Evolutionary conservation across 2,888 invertebrate species (phyloP).

Genomic region (Phorcus lineatus): DNA sequence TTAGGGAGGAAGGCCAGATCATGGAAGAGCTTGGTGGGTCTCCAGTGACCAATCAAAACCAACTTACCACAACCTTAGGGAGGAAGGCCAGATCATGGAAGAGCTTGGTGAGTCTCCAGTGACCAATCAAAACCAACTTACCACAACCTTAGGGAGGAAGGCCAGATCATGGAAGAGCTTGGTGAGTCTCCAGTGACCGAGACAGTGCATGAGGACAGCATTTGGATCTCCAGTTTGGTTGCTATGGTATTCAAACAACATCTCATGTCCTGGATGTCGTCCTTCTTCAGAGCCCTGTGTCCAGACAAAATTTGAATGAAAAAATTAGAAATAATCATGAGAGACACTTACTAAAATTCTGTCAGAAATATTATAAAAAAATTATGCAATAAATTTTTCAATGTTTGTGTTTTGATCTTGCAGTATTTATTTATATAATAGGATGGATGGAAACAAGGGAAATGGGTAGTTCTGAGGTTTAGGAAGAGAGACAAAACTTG

Average conservation of each 20-base stretch:
- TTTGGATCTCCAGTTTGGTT: slow-evolving; percentile 69
- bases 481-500: too few species aligned
- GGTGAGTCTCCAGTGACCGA: slow-evolving; percentile 72
- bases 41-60: slow-evolving; percentile 65
- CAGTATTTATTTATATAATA: too few species aligned
- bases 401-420: too few species aligned
- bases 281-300: slow-evolving; percentile 37
- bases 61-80: slow-evolving; percentile 65
- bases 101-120: slow-evolving; percentile 68
- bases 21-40: slow-evolving; percentile 68
- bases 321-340: too few species aligned
- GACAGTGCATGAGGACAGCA: slow-evolving; percentile 69
- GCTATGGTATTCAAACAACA: slow-evolving; percentile 72
- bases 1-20: slow-evolving; percentile 67
- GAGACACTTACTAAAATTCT: too few species aligned
- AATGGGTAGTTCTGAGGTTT: too few species aligned
- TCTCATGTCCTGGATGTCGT: slow-evolving; percentile 61
- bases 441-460: too few species aligned
- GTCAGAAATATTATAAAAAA: too few species aligned
- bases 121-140: slow-evolving; percentile 58
- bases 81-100: slow-evolving; percentile 70
- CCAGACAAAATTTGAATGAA: background rate
- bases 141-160: slow-evolving; percentile 67
- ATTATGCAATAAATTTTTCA: too few species aligned
- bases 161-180: slow-evolving; percentile 68